Evolutionary conservation across 2,888 invertebrate genomes (phyloP).

Genomic region (Clitarchus hookeri): DNA sequence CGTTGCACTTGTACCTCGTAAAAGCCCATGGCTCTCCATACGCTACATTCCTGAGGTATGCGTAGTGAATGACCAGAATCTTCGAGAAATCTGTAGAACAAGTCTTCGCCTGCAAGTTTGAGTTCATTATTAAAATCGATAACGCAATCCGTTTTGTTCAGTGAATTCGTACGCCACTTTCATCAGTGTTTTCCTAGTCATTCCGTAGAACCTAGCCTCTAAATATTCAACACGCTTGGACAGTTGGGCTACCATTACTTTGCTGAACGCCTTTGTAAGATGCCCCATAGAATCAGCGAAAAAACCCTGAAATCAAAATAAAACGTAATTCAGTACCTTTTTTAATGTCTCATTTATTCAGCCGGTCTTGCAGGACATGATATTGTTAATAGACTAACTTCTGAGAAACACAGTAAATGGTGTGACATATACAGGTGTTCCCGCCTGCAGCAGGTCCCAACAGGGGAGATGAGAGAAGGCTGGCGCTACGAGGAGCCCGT

Average conservation of each 20-base stretch:
- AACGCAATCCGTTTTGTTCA: neutral
- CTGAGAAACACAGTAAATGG: too few relatives aligned
- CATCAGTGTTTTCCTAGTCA: neutral
- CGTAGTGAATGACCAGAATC: neutral
- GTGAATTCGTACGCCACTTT: neutral
- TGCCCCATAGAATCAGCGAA: neutral
- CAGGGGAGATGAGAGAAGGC: too few relatives aligned
- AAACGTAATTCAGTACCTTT: neutral
- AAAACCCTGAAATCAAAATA: neutral
- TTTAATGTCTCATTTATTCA: neutral
- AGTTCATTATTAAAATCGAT: neutral
- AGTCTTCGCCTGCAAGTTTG: neutral
- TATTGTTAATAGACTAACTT: too few relatives aligned
- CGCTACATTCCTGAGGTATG: neutral
- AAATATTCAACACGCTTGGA: neutral
- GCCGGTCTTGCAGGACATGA: too few relatives aligned
- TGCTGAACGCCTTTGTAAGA: neutral
- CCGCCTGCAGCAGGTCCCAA: too few relatives aligned
- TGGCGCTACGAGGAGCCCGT: too few relatives aligned
- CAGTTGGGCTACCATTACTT: neutral
- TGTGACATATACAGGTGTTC: too few relatives aligned
- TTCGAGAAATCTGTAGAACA: neutral
- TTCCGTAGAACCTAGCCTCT: constrained; percentile 17
- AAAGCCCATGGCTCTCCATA: neutral
- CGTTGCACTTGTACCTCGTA: neutral